These are phyloP conservation scores for Brachypteracias leptosomus DNA, from an alignment of 2,113 vertebrate genomes.

Conservation along the genomic window DNA sequence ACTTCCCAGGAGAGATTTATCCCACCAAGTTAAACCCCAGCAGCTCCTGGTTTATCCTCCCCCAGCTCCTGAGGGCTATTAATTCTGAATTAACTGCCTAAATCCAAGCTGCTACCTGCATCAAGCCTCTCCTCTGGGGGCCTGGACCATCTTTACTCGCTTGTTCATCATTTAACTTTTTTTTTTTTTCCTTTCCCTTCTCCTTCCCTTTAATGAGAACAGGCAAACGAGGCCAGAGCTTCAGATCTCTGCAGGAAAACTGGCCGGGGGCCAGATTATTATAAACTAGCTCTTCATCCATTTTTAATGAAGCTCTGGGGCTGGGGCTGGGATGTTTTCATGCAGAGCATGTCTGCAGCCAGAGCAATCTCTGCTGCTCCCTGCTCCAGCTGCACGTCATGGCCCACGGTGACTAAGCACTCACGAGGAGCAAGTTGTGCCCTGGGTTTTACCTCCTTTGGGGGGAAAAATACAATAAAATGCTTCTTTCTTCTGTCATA, in stretches of 20 bases:
- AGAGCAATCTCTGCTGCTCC: background rate
- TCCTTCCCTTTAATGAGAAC: background rate
- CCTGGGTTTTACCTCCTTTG: background rate
- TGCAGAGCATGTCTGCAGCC: background rate
- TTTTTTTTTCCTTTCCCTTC: background rate
- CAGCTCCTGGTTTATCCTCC: background rate
- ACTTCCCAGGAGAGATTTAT: background rate
- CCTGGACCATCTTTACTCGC: accelerated
- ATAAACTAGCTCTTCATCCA: slow-evolving; percentile 23
- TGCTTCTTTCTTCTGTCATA: background rate
- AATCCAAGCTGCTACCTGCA: background rate
- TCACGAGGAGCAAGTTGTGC: background rate
- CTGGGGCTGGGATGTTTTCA: background rate
- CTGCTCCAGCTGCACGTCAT: background rate
- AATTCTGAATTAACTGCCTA: background rate
- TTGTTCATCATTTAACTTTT: background rate
- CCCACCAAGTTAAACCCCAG: background rate
- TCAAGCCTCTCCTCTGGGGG: background rate
- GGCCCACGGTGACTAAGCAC: background rate
- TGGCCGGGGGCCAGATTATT: background rate
- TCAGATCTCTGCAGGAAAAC: background rate
- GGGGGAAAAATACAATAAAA: background rate
- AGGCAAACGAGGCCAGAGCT: background rate
- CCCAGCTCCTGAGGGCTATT: background rate
- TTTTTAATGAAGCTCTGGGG: slow-evolving; percentile 28